Conservation (phyloP, 2,113 vertebrate genomes). For the Tauraco erythrolophus region DNA sequence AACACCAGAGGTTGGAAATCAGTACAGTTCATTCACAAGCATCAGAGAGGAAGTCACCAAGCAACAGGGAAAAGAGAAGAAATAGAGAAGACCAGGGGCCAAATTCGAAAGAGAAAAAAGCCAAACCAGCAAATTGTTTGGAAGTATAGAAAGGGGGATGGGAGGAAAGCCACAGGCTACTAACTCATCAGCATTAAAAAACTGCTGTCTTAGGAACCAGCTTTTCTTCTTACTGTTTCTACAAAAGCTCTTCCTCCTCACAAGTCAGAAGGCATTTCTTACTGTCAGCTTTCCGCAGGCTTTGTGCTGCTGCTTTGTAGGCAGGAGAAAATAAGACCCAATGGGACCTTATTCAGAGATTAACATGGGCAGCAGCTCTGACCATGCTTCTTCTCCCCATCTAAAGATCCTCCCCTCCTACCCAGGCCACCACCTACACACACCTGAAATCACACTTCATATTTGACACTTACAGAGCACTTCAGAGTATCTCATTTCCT, state of each 20-base stretch:
- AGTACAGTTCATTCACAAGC: too few species aligned
- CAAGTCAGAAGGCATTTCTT: not conserved
- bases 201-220: not conserved
- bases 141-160: not conserved
- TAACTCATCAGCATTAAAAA: not conserved
- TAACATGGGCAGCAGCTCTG: not conserved
- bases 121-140: not conserved
- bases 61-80: not conserved
- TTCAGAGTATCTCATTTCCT: not conserved
- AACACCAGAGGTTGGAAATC: not conserved
- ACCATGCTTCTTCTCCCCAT: not conserved
- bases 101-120: not conserved
- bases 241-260: not conserved
- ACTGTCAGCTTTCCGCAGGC: not conserved
- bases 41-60: not conserved
- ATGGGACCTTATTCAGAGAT: not conserved
- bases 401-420: not conserved
- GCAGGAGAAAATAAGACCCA: not conserved
- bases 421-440: not conserved
- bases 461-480: not conserved
- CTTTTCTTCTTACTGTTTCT: not conserved
- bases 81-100: not conserved
- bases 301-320: not conserved
- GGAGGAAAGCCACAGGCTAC: not conserved
- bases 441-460: not conserved